These are phyloP conservation scores for Diloba caeruleocephala DNA, from an alignment of 2,888 invertebrate species.

Conservation along the genomic window DNA sequence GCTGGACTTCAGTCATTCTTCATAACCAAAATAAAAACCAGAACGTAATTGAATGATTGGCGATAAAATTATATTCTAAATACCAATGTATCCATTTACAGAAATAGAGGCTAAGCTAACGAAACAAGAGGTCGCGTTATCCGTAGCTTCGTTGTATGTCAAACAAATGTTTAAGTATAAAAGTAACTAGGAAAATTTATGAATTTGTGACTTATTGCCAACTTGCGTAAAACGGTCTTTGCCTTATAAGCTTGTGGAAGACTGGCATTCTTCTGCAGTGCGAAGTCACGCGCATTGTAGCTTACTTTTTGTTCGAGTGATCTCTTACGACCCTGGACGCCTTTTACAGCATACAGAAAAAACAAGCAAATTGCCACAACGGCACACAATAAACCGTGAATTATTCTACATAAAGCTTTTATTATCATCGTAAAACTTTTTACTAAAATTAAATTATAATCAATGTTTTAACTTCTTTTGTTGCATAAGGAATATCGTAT, in stretches of 20 bases:
- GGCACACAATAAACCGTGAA: slow-evolving; percentile 36
- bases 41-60: too few relatives aligned
- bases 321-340: slow-evolving; percentile 35
- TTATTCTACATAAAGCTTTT: slow-evolving; percentile 49
- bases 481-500: slow-evolving; percentile 20
- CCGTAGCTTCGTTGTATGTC: too few relatives aligned
- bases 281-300: slow-evolving; percentile 34
- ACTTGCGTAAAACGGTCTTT: slow-evolving; percentile 19
- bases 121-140: too few relatives aligned
- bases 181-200: too few relatives aligned
- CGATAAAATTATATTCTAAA: too few relatives aligned
- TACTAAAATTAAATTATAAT: slow-evolving; percentile 23
- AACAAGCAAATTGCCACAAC: slow-evolving; percentile 31
- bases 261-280: slow-evolving; percentile 24
- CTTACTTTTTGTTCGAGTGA: slow-evolving; percentile 31
- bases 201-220: not conserved
- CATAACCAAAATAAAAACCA: too few relatives aligned
- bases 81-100: too few relatives aligned
- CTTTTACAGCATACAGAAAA: slow-evolving; percentile 41
- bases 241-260: slow-evolving; percentile 20
- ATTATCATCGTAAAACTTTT: slow-evolving; percentile 45
- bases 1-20: too few relatives aligned
- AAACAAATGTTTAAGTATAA: too few relatives aligned
- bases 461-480: slow-evolving; percentile 38
- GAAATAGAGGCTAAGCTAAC: too few relatives aligned